Base-by-base conservation (phyloP, 2,113 vertebrate species). In the Centropristis striata region DNA sequence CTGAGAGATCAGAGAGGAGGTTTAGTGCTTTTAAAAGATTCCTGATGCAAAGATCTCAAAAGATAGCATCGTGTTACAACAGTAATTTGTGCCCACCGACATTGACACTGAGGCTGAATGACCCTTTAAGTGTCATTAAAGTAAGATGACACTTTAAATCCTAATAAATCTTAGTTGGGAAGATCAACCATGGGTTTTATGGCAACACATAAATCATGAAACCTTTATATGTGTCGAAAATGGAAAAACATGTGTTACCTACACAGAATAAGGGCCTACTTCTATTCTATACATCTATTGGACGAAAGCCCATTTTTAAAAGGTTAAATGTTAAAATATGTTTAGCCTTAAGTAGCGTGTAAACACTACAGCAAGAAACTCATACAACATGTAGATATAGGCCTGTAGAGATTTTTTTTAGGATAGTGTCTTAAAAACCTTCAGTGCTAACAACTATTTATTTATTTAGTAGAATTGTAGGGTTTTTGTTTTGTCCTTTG, bases 21-120 rank as follows among this genome's bases (percentile, higher is more conserved):
- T 78, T 73, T 57, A 72, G 50, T 85, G 63, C 69, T 69, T 85
- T 87, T 86, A 63, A 65, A 71, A 74, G 32, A 75, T 36, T 71
- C n/a, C 10, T 61, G 27, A 77, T 68, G 28, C 47, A 46, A 49
- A 76, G 75, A 85, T 86, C 50, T 27, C 57, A 61, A 53, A 75
- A 61, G 68, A 80, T 68, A 80, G 79, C 50, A 42, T 81, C 18
- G 23, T 63, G 32, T 85, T 86, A 78, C 68, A 74, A 41, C 53
- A 74, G 57, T 82, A 71, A 87, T 86, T 86, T 83, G 32, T 25
- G 20, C 67, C 72, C 49, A 82, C 71, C 73, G 78, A 53, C 78
- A 78, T 25, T 78, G 58, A 54, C 50, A 69, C 54, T 50, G 51
- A 75, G 78, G n/a, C 63, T 70, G 5, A 78, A 81, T 72, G n/a